A percentile compares a stretch with the other conserved stretches of the same genome.
Conservation (phyloP, 1,140 invertebrate species). For the Neelides sp. region DNA sequence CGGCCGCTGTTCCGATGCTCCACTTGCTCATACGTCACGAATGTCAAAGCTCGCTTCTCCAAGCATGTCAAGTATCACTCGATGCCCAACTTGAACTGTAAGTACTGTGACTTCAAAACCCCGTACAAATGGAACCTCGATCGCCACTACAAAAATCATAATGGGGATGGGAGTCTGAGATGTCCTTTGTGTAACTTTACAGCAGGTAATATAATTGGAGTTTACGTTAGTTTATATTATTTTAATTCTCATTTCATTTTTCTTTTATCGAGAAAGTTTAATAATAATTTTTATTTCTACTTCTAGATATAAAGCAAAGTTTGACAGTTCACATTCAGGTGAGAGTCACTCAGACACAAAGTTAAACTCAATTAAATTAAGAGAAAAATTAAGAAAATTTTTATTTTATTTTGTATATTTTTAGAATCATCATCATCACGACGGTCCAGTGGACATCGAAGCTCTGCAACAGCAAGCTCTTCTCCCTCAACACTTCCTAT, state of each 20-base stretch:
- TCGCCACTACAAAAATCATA: conserved; percentile 81
- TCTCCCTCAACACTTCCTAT: too few relatives aligned
- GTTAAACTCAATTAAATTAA: too few relatives aligned
- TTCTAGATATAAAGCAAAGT: conserved; percentile 84
- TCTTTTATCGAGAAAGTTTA: too few relatives aligned
- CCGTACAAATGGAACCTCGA: conserved; percentile 89
- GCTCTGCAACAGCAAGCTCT: too few relatives aligned
- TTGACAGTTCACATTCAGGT: conserved; percentile 74
- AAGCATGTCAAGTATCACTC: conserved; percentile 90
- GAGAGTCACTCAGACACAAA: too few relatives aligned
- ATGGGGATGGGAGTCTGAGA: conserved; percentile 61
- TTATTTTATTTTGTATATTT: background rate
- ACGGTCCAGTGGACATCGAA: conserved; percentile 12
- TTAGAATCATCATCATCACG: conserved; percentile 25
- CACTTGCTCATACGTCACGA: conserved; percentile 79
- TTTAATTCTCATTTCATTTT: too few relatives aligned
- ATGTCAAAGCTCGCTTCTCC: conserved; percentile 74
- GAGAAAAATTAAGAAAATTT: background rate
- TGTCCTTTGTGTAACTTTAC: conserved; percentile 83
- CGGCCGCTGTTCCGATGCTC: conserved; percentile 69
- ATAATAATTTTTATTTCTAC: too few relatives aligned
- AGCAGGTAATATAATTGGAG: too few relatives aligned
- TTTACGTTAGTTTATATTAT: too few relatives aligned
- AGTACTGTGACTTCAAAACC: conserved; percentile 80
- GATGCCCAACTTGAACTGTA: conserved; percentile 85